A percentile compares a stretch with the other conserved stretches of the same genome.
Conservation (phyloP, 2,797 vertebrate genomes). For the Lagocephalus sceleratus region DNA sequence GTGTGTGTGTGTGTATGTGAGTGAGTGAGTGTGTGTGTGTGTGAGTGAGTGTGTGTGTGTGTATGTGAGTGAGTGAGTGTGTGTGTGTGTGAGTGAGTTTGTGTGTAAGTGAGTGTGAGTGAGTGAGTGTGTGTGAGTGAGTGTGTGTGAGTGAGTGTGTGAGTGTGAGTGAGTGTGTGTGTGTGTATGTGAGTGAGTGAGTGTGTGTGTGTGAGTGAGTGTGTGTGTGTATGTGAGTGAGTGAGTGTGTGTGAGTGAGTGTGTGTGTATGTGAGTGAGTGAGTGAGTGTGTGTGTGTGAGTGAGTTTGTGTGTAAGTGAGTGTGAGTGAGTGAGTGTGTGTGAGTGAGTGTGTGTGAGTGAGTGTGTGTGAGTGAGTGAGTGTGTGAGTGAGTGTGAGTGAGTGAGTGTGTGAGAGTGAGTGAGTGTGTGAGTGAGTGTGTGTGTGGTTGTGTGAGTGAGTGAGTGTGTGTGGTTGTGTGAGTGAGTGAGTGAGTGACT, state of each 20-base stretch:
- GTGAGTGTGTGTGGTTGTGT: background rate
- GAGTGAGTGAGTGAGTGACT: background rate
- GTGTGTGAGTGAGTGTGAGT: background rate
- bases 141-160: background rate
- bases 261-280: slow-evolving; percentile 52
- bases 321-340: background rate
- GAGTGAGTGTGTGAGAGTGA: background rate
- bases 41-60: background rate
- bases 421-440: background rate
- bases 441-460: background rate
- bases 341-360: background rate
- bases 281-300: background rate
- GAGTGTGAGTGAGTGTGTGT: slow-evolving; percentile 52
- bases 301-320: slow-evolving; percentile 25
- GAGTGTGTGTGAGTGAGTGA: slow-evolving; percentile 51
- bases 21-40: slow-evolving; percentile 19
- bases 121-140: background rate
- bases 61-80: background rate
- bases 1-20: slow-evolving; percentile 44
- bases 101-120: slow-evolving; percentile 51
- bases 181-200: background rate
- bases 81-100: background rate
- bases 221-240: background rate
- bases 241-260: background rate
- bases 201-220: slow-evolving; percentile 51